These are phyloP conservation scores for Lipotes vexillifer DNA, from an alignment of 2,113 vertebrate species.

Conservation along the genomic window DNA sequence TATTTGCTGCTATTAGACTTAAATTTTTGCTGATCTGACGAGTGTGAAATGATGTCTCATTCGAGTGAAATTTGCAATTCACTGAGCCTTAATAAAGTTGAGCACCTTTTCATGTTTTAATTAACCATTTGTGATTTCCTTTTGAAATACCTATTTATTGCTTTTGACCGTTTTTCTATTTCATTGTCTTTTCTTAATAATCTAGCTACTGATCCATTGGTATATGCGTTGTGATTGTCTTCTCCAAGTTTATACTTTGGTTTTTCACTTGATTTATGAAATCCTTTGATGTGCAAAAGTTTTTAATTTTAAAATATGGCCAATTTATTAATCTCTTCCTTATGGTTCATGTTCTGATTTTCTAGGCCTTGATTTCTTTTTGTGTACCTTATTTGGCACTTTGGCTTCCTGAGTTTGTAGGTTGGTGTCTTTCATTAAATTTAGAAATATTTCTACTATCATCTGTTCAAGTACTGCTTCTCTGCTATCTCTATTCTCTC, in stretches of 20 bases:
- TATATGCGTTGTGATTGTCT: not conserved
- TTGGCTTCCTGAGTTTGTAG: not conserved
- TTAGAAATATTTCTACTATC: not conserved
- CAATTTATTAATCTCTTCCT: not conserved
- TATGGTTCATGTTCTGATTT: not conserved
- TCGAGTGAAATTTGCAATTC: conserved; percentile 57
- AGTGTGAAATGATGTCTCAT: not conserved
- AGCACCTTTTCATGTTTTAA: conserved; percentile 62
- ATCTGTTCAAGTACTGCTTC: not conserved
- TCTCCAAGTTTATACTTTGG: not conserved
- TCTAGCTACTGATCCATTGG: not conserved
- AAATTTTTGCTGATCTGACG: not conserved
- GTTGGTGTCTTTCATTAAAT: not conserved
- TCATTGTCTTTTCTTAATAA: not conserved
- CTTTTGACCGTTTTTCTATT: not conserved
- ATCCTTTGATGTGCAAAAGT: not conserved
- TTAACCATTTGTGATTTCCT: conserved; percentile 19
- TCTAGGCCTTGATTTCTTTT: conserved; percentile 17
- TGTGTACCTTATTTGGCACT: not conserved
- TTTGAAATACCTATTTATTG: conserved; percentile 17
- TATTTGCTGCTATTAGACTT: not conserved
- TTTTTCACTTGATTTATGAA: not conserved
- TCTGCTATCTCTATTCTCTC: not conserved
- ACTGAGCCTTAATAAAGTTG: conserved; percentile 35
- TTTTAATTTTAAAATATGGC: not conserved